phyloP scores from a whole-genome alignment of 2,888 invertebrate genomes.

The Ormia ochracea region DNA sequence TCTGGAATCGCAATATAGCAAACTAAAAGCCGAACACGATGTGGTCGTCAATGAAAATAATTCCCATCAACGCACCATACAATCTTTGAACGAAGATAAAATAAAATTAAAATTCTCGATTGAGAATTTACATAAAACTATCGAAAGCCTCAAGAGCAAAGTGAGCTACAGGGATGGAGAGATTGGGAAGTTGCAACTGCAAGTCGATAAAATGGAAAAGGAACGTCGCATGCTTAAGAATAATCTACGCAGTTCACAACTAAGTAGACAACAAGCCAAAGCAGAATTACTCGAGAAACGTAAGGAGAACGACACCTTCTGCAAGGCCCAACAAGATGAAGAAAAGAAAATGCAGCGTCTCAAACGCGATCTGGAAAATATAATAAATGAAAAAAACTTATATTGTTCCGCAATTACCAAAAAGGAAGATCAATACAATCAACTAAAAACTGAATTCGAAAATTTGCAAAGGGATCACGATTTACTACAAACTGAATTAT shows the following conservation, averaged over 20 bases:
- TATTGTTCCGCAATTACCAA: slow-evolving; percentile 89
- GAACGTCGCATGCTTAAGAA: slow-evolving; percentile 82
- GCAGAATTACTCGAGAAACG: slow-evolving; percentile 74
- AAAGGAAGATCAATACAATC: slow-evolving; percentile 87
- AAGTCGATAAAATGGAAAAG: slow-evolving; percentile 82
- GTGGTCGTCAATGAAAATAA: slow-evolving; percentile 86
- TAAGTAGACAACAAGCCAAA: slow-evolving; percentile 75
- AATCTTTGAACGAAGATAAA: slow-evolving; percentile 82
- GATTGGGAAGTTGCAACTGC: slow-evolving; percentile 83
- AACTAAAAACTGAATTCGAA: slow-evolving; percentile 87
- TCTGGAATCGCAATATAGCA: slow-evolving; percentile 70
- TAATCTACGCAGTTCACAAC: slow-evolving; percentile 76
- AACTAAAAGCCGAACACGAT: slow-evolving; percentile 83
- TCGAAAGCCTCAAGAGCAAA: slow-evolving; percentile 81
- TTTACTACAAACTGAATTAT: slow-evolving; percentile 84
- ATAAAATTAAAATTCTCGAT: slow-evolving; percentile 85
- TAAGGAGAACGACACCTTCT: slow-evolving; percentile 78
- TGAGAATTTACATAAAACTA: slow-evolving; percentile 78
- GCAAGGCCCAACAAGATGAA: slow-evolving; percentile 84
- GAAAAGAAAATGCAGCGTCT: slow-evolving; percentile 83
- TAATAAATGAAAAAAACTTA: slow-evolving; percentile 87
- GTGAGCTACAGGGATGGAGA: slow-evolving; percentile 85
- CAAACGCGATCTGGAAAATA: slow-evolving; percentile 84
- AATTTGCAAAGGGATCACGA: slow-evolving; percentile 87
- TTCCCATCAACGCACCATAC: slow-evolving; percentile 84